These are phyloP conservation scores for Uria lomvia DNA, from an alignment of 2,113 vertebrate species.

Conservation along the genomic window DNA sequence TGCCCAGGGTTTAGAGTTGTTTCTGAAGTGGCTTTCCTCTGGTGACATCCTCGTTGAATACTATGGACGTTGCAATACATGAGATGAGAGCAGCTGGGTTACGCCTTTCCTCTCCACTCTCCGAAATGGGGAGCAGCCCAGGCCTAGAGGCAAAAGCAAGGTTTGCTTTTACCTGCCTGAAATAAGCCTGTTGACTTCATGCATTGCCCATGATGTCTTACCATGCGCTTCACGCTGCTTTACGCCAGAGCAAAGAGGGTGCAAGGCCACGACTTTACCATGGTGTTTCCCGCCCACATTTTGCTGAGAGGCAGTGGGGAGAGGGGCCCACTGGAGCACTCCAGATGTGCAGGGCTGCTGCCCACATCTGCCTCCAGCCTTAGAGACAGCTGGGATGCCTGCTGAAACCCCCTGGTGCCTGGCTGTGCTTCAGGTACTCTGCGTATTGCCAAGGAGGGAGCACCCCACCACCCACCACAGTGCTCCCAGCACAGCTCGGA, in stretches of 20 bases:
- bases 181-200: not conserved
- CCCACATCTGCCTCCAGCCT: not conserved
- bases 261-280: not conserved
- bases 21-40: not conserved
- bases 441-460: not conserved
- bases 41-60: not conserved
- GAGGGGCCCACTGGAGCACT: not conserved
- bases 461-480: not conserved
- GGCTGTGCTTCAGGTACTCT: not conserved
- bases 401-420: accelerated
- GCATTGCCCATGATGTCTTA: accelerated
- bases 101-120: not conserved
- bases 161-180: not conserved
- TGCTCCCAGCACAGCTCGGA: not conserved
- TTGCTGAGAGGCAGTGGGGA: not conserved
- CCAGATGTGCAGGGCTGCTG: not conserved
- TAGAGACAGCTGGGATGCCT: not conserved
- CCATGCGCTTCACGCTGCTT: not conserved
- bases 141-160: not conserved
- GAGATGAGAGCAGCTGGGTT: not conserved
- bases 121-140: not conserved
- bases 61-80: accelerated
- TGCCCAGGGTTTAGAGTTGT: not conserved
- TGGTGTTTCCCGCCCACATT: not conserved
- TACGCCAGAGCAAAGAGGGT: not conserved